Percentiles rank a stretch among this genome's conserved stretches.
These are phyloP conservation scores for Pteromalus puparum DNA, from an alignment of 1,140 invertebrate species.

Conservation along the genomic window DNA sequence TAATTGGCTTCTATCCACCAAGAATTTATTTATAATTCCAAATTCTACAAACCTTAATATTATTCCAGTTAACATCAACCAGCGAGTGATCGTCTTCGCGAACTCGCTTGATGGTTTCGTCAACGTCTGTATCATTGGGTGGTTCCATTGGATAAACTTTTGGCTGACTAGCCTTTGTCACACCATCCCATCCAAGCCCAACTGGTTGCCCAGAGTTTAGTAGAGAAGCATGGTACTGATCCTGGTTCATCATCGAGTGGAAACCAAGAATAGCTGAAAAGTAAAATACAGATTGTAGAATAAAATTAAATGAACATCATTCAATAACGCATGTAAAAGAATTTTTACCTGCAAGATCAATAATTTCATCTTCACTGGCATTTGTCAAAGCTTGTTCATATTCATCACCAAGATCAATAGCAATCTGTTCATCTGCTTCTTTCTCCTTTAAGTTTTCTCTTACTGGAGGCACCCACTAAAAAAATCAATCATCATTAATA, in stretches of 20 bases:
- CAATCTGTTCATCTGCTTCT: slow-evolving; percentile 92
- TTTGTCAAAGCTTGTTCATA: slow-evolving; percentile 93
- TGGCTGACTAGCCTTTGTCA: slow-evolving; percentile 94
- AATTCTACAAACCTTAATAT: slow-evolving; percentile 87
- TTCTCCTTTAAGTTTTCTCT: slow-evolving; percentile 85
- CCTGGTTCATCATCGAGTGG: slow-evolving; percentile 99
- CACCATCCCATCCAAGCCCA: slow-evolving; percentile 92
- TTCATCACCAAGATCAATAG: slow-evolving; percentile 95
- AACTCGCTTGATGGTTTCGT: slow-evolving; percentile 91
- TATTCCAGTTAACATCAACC: slow-evolving; percentile 96
- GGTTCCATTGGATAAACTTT: slow-evolving; percentile 94
- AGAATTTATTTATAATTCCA: slow-evolving; percentile 10
- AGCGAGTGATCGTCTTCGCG: slow-evolving; percentile 91
- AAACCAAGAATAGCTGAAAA: slow-evolving; percentile 95
- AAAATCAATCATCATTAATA: neutral
- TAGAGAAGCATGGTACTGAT: slow-evolving; percentile 98
- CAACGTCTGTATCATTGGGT: slow-evolving; percentile 95
- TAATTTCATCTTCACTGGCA: slow-evolving; percentile 98
- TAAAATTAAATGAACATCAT: slow-evolving; percentile 2
- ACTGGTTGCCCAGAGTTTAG: slow-evolving; percentile 93
- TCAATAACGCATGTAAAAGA: slow-evolving; percentile 28
- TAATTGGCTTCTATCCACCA: neutral
- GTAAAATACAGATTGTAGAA: neutral
- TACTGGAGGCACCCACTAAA: slow-evolving; percentile 90
- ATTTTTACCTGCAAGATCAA: slow-evolving; percentile 94